Base-by-base conservation (phyloP, 2,113 vertebrate genomes). In the Stigmatopora argus region DNA sequence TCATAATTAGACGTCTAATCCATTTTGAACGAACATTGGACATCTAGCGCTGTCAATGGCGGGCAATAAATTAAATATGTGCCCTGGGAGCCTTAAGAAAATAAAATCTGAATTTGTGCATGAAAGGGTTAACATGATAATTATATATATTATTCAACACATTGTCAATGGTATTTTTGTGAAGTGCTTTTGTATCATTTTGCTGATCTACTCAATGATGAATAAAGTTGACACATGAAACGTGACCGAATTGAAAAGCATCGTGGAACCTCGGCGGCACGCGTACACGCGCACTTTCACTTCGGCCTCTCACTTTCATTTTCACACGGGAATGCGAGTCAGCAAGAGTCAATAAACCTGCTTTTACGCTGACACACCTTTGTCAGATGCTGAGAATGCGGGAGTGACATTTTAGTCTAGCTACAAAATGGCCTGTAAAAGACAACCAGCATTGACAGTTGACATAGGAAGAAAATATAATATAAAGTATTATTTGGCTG, bases 271-370 rank as follows among this genome's bases (percentile, higher is more conserved):
- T 52, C 8, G 3, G n/a, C 17, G 9, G 18, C 26, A 47, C 14
- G 52, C 31, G 12, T 35, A 62, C 35, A 59, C 55, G 31, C 1
- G 21, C 52, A 73, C 31, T 17, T 12, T 23, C 19, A 66, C 44
- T 67, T 68, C 34, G 53, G 48, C 52, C 57, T 67, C 41, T 26
- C 56, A 0, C 23, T 71, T 70, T 38, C 47, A 70, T 66, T 83
- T 82, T 83, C 80, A 77, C 79, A 73, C 49, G 77, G 66, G 75
- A 79, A 85, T 72, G 78, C 66, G 49, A 75, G 64, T 18, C 56
- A 73, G 67, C 78, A 70, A 38, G 72, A 72, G 74, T 78, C 75
- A 75, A 75, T 48, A 66, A n/a, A 64, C 70, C 58, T 58, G 64
- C 72, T 70, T 56, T 76, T 31, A 70, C 74, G 76, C 70, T 71